Base-by-base conservation (phyloP, 2,113 vertebrate species). In the Noctilio leporinus region DNA sequence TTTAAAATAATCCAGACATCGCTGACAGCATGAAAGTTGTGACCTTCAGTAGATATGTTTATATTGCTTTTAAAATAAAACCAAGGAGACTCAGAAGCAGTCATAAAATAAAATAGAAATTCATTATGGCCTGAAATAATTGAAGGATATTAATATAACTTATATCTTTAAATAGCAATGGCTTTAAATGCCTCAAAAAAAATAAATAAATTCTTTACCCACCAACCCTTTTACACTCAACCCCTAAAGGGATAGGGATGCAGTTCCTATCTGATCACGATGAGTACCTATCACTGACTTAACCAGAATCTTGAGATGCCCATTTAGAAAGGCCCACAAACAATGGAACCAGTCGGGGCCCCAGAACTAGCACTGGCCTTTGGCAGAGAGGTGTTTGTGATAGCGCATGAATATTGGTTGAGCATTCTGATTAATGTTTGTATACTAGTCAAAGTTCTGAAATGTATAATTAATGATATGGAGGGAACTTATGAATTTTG, bases 21-120 rank as follows among this genome's bases (percentile, higher is more conserved):
- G 95, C 84, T 96, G 96, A 98, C 80, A 17, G 65, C 64, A 72
- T 96, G 95, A 96, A 96, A 94, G 89, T n/a, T 93, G 69, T 95
- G 53, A 89, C 59, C 73, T 55, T 95, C 85, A 86, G 57, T 64
- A 40, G 69, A 14, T 1, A n/a, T 8, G 11, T 45, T 96, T 40
- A 28, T 96, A 97, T 97, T 38, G 35, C 47, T 90, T 76, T 47
- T 67, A 76, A 94, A 87, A 59, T 87, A 85, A 84, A 97, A 75
- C 16, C 51, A 94, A 65, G 28, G 77, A 81, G 91, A 24, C n/a
- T 97, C 69, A 96, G 3, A 4, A 80, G 77, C 88, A 94, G 94
- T 30, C 43, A 59, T 55, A 26, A 86, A 28, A 89, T 26, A 87
- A 96, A 95, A 78, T 30, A 59, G 62, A 96, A 88, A 91, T 64